phyloP scores from a whole-genome alignment of 35 echinoderm and acorn worm species.

The Patiria miniata region DNA sequence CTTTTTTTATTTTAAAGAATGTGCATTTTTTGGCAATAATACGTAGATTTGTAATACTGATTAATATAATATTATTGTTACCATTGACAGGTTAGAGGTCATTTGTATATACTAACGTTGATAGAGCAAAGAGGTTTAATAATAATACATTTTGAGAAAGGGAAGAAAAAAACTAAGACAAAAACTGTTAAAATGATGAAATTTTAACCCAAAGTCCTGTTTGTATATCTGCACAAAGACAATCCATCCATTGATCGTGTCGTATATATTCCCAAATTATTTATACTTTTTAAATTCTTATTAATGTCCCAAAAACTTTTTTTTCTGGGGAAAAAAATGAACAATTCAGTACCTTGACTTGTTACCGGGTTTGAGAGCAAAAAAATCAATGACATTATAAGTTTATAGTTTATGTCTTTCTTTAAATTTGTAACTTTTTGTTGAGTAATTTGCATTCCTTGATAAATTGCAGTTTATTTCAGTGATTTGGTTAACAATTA shows the following conservation, averaged over 20 bases:
- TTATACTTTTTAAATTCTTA: too few relatives aligned
- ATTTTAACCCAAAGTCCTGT: background rate
- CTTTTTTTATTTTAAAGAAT: slow-evolving; percentile 7
- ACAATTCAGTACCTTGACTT: too few relatives aligned
- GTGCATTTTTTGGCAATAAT: slow-evolving; percentile 32
- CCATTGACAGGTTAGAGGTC: background rate
- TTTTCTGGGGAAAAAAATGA: too few relatives aligned
- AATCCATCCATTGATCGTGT: background rate
- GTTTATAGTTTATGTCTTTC: too few relatives aligned
- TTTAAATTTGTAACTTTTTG: too few relatives aligned
- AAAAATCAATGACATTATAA: too few relatives aligned
- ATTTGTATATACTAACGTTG: slow-evolving; percentile 16
- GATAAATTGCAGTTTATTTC: too few relatives aligned
- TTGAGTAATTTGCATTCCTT: too few relatives aligned
- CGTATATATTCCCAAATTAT: too few relatives aligned
- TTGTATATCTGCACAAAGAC: slow-evolving; percentile 12
- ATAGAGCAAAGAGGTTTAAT: slow-evolving; percentile 7
- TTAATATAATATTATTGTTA: background rate
- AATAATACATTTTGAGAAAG: background rate
- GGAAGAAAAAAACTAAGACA: background rate
- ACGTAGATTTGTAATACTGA: slow-evolving; percentile 19
- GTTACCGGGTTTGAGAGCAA: too few relatives aligned
- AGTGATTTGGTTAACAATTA: too few relatives aligned
- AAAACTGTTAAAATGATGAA: background rate
- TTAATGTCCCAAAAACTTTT: too few relatives aligned